Evolutionary conservation across 2,888 invertebrate species (phyloP), one percentile per base, ranked within the genome.

Genomic region (Agriopis marginaria): DNA sequence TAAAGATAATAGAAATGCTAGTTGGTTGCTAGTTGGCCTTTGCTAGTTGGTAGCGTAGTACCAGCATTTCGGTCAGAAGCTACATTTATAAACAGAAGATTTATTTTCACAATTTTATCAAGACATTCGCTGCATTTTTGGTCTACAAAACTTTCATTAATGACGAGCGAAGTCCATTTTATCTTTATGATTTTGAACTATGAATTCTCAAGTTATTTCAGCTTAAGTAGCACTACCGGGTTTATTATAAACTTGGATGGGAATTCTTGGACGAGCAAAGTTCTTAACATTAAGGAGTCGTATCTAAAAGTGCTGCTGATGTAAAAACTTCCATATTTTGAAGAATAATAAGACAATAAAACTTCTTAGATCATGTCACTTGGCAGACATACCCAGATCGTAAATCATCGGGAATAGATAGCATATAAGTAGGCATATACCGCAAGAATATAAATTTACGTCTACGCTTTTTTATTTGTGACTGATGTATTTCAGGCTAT

Each of bases 301-400:
- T 17, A 65, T 70, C 70, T 63, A 63, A 66, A 56, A 45, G n/a
- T 47, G 53, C 39, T 56, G 51, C 40, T 14, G 44, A 59, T 54
- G 55, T 66, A 66, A 66, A 66, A 70, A 63, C 70, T 66, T 67
- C 64, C 66, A 71, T 72, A 70, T 72, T 74, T 63, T 59, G 32
- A 68, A 63, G 66, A 70, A 66, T 54, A 66, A 66, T 74, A 74
- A 75, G 71, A 70, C 61, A 60, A 60, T 68, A 63, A 68, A 68
- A 67, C 51, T 55, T 54, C 32, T 68, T 44, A 40, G 66, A 70
- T 63, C 63, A 59, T 62, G 73, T 68, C 66, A 63, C 67, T 71
- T 67, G 68, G 68, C 47, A 59, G 60, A 64, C 66, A 66, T 61
- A 51, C 51, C 49, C 49, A 62, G 63, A 54, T 71, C 60, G 56